phyloP scores from a whole-genome alignment of 2,797 vertebrate genomes.

The Phrynocephalus guinanensis region DNA sequence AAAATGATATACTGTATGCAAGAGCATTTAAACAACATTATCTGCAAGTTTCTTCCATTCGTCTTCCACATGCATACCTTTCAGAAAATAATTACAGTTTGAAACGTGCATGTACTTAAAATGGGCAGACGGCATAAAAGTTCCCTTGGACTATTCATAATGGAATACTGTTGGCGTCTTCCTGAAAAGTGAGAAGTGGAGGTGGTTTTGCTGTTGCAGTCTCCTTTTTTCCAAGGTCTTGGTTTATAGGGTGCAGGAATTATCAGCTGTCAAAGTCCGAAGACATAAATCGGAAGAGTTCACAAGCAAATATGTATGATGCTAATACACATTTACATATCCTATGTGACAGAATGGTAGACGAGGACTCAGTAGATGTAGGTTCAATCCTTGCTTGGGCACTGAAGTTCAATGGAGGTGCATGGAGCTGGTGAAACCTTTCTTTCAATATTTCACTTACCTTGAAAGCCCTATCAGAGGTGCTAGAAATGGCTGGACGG shows the following conservation, averaged over 20 bases:
- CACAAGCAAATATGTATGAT: background rate
- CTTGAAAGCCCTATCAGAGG: too few relatives aligned
- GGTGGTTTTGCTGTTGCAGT: conserved; percentile 7
- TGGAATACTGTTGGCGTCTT: conserved; percentile 14
- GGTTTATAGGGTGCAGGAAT: background rate
- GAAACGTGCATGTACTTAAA: conserved; percentile 14
- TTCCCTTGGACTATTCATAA: conserved; percentile 21
- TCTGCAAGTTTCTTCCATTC: conserved; percentile 37
- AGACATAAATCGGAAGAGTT: background rate
- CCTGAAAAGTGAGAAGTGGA: background rate
- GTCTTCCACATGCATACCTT: background rate
- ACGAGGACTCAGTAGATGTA: too few relatives aligned
- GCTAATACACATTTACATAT: background rate
- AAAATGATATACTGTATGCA: conserved; percentile 3
- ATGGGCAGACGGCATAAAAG: background rate
- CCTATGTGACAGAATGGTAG: too few relatives aligned
- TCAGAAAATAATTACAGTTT: conserved; percentile 33
- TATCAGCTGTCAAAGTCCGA: background rate
- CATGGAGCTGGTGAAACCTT: too few relatives aligned
- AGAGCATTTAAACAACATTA: conserved; percentile 43
- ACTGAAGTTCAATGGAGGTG: too few relatives aligned
- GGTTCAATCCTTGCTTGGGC: too few relatives aligned
- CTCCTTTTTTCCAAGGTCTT: conserved; percentile 11
- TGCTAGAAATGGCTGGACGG: too few relatives aligned
- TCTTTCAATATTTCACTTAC: too few relatives aligned